phyloP scores from a whole-genome alignment of 1,140 invertebrate genomes.

The Rhagoletis pomonella region DNA sequence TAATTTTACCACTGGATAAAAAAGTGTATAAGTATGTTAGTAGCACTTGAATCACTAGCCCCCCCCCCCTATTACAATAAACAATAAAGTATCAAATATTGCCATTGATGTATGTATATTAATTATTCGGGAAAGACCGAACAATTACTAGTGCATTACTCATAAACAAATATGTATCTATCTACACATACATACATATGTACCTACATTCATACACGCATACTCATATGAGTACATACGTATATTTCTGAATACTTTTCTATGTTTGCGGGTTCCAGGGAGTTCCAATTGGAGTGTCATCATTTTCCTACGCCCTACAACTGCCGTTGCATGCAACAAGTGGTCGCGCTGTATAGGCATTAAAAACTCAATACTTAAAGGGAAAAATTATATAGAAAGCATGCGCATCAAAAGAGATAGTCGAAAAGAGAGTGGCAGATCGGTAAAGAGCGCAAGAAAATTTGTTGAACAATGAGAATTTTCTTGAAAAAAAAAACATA shows the following conservation, averaged over 20 bases:
- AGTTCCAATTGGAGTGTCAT: conserved; percentile 26
- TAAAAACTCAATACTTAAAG: not conserved
- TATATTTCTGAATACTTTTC: no score
- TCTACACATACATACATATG: not conserved
- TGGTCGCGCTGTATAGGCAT: conserved; percentile 6
- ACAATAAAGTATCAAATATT: not conserved
- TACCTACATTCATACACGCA: not conserved
- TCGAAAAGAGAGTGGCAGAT: not conserved
- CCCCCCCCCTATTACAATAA: not conserved
- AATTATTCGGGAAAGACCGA: conserved; percentile 8
- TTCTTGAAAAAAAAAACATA: not conserved
- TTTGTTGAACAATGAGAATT: not conserved
- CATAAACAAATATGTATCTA: not conserved
- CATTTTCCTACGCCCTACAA: not conserved
- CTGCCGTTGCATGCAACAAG: not conserved
- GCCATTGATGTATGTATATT: not conserved
- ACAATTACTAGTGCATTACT: not conserved
- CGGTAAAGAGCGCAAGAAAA: not conserved
- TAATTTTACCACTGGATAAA: no score
- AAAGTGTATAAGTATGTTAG: no score
- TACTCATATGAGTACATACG: not conserved
- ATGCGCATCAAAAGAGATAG: not conserved
- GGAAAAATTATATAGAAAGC: not conserved
- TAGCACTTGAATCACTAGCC: no score
- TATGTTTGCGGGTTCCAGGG: no score